These are phyloP conservation scores for Harpegnathos saltator DNA, from an alignment of 1,140 invertebrate genomes.

Conservation along the genomic window DNA sequence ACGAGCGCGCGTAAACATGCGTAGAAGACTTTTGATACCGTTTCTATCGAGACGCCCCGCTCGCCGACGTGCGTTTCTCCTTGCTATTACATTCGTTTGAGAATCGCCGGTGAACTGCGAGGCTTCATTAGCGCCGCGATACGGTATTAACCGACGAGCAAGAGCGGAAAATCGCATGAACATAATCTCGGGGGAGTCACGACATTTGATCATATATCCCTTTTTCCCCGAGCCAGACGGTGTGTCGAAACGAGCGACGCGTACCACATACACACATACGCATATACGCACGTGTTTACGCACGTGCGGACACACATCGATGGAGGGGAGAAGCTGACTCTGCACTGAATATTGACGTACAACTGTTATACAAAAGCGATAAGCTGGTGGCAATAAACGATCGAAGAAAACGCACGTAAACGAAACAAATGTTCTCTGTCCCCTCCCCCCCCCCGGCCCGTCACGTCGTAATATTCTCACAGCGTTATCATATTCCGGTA, in stretches of 20 bases:
- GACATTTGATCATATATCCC: conserved; percentile 40
- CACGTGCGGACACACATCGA: not conserved
- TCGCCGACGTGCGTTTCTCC: not conserved
- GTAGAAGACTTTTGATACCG: conserved; percentile 33
- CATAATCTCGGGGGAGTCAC: conserved; percentile 26
- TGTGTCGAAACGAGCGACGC: conserved; percentile 38
- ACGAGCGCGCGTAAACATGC: conserved; percentile 28
- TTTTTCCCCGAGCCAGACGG: not conserved
- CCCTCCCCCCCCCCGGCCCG: no score
- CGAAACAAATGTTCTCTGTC: not conserved
- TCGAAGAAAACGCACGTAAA: conserved; percentile 60
- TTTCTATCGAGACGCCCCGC: conserved; percentile 31
- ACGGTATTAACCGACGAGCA: conserved; percentile 42
- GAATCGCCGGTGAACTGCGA: conserved; percentile 32
- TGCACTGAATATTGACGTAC: conserved; percentile 44
- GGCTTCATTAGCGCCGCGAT: conserved; percentile 34
- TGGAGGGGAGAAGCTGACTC: conserved; percentile 10
- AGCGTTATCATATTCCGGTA: no score
- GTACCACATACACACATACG: not conserved
- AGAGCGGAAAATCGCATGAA: conserved; percentile 33
- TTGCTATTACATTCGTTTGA: conserved; percentile 19
- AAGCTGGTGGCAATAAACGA: conserved; percentile 66
- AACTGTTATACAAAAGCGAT: conserved; percentile 35
- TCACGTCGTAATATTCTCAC: no score
- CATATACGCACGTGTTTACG: not conserved